Conservation (phyloP, 1,140 invertebrate genomes). For the Brachionus rotundiformis region DNA sequence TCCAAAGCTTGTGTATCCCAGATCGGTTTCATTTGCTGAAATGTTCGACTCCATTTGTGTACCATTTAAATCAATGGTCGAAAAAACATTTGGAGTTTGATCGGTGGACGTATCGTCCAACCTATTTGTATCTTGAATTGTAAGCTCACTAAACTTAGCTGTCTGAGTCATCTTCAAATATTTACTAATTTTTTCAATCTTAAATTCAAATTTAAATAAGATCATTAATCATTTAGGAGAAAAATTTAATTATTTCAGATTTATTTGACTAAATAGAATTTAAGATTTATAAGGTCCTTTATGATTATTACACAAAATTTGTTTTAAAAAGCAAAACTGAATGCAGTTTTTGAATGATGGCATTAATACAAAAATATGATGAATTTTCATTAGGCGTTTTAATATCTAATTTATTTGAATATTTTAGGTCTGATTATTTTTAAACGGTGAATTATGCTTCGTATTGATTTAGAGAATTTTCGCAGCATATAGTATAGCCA, state of each 20-base stretch:
- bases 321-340: background rate
- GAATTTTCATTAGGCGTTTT: background rate
- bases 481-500: background rate
- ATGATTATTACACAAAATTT: background rate
- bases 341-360: background rate
- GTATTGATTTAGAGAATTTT: conserved; percentile 1
- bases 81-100: background rate
- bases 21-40: background rate
- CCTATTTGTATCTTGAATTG: background rate
- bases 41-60: background rate
- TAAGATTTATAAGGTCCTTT: background rate
- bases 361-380: too few species aligned
- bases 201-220: background rate
- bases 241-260: background rate
- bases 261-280: background rate
- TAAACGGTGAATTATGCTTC: background rate
- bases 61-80: conserved; percentile 30
- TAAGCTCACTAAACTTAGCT: background rate
- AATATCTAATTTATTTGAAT: background rate
- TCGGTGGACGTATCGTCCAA: background rate
- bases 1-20: conserved; percentile 30
- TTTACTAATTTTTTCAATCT: background rate
- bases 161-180: background rate
- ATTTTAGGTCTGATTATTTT: conserved; percentile 11
- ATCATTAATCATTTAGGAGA: background rate